Conservation (phyloP, 2,888 invertebrate genomes). For the Synergus laeviventris region DNA sequence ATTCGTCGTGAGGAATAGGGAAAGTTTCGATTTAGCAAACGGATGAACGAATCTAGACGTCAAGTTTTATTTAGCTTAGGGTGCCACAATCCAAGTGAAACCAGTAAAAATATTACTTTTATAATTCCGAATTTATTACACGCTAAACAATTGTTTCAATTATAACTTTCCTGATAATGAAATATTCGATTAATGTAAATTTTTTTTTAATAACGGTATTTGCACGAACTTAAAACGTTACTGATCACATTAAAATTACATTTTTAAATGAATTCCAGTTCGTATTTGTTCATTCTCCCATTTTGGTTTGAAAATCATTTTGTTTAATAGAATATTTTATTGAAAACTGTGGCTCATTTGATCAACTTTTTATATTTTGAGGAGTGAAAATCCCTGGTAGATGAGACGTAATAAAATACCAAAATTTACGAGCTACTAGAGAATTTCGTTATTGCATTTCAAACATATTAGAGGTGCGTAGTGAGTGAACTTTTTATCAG, state of each 20-base stretch:
- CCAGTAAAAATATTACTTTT: background rate
- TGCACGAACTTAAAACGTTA: background rate
- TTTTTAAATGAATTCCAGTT: no score
- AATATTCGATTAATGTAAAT: background rate
- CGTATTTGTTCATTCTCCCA: background rate
- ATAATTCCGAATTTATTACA: background rate
- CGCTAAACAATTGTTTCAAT: background rate
- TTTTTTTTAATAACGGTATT: background rate
- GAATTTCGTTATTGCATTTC: slow-evolving; percentile 31
- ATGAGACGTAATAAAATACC: slow-evolving; percentile 23
- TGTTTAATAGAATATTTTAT: slow-evolving; percentile 10
- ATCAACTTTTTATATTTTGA: background rate
- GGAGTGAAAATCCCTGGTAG: slow-evolving; percentile 1
- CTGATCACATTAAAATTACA: no score
- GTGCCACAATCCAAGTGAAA: background rate
- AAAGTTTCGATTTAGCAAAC: slow-evolving; percentile 29
- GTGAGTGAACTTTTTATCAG: slow-evolving; percentile 28
- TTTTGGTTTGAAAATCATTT: background rate
- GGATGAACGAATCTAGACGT: slow-evolving; percentile 17
- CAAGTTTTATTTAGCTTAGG: slow-evolving; percentile 8
- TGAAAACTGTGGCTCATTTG: slow-evolving; percentile 1
- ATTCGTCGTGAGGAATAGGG: background rate
- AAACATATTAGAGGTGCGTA: slow-evolving; percentile 33
- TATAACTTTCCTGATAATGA: background rate
- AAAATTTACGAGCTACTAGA: slow-evolving; percentile 24